Evolutionary conservation across 2,888 invertebrate genomes (phyloP), one percentile per base, ranked within the genome.

Genomic region (Tipula helvola): DNA sequence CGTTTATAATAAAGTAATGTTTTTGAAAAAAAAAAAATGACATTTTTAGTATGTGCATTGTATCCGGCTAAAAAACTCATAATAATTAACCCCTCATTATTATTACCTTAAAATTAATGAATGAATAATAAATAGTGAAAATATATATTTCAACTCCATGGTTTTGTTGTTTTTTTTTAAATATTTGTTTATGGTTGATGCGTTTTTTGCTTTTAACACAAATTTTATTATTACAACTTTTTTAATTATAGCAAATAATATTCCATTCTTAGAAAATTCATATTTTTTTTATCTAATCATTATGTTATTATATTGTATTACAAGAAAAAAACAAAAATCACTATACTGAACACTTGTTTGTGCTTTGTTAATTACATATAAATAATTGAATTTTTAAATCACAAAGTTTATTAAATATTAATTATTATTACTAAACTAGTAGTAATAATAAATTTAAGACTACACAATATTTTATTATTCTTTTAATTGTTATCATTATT

Each of bases 41-140:
- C 52, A 16, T 28, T 28, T 28, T 28, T 1, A 28, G 28, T 57
- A 57, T 10, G 10, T 10, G 2, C 10, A 44, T 57, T n/a, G 7
- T 57, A 57, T 16, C 16, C 52, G 16, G n/a, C 52, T 16, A 57
- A 1, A 28, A 28, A 28, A 28, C 28, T 28, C 28, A 2, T 28
- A 28, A 28, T 28, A 28, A 28, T 71, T 10, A 12, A 12, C 28
- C 28, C 28, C 28, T 71, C 28, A 28, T 52, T 86, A 57, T 52
- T 86, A 57, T 86, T 86, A 86, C 86, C 86, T 86, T 86, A 47
- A 47, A 36, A 36, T 86, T 86, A 86, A n/a, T n/a, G 57, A 52
- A 86, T 36, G n/a, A 36, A 86, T 36, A 36, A 86, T 36, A 57
- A 86, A 36, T 39, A 86, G 41, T 87, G 47, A 71, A 41, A 86